These are phyloP conservation scores for Menura novaehollandiae DNA, from an alignment of 2,113 vertebrate genomes.

Conservation along the genomic window DNA sequence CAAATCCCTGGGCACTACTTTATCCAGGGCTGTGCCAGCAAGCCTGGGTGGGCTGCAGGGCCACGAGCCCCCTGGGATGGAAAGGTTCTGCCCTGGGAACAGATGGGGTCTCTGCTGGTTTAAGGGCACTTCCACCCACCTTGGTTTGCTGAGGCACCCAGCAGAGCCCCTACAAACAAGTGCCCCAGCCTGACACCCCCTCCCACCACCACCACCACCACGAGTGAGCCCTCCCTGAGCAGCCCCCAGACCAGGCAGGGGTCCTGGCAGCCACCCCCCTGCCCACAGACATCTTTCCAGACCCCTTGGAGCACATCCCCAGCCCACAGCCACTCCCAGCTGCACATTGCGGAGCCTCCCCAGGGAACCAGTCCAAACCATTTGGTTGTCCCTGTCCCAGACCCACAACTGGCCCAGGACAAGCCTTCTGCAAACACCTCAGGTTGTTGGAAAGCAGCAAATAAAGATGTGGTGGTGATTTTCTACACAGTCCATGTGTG, in stretches of 20 bases:
- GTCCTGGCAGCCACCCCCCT: neutral
- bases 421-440: neutral
- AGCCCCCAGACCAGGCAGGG: neutral
- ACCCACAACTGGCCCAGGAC: neutral
- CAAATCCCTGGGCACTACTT: fast-evolving
- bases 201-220: neutral
- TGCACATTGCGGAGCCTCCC: neutral
- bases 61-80: fast-evolving
- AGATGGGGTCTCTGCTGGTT: neutral
- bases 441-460: neutral
- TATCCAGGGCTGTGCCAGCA: neutral
- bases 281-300: neutral
- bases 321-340: neutral
- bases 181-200: neutral
- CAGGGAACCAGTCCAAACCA: neutral
- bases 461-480: constrained; percentile 24
- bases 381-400: neutral
- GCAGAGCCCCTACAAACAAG: fast-evolving
- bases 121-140: neutral
- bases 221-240: fast-evolving
- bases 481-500: neutral
- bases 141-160: neutral
- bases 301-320: neutral
- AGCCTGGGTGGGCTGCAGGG: neutral
- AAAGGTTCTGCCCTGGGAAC: neutral